A percentile compares a stretch with the other conserved stretches of the same genome.
Conservation (phyloP, 1,140 invertebrate species). For the Drosophila kurseongensis region DNA sequence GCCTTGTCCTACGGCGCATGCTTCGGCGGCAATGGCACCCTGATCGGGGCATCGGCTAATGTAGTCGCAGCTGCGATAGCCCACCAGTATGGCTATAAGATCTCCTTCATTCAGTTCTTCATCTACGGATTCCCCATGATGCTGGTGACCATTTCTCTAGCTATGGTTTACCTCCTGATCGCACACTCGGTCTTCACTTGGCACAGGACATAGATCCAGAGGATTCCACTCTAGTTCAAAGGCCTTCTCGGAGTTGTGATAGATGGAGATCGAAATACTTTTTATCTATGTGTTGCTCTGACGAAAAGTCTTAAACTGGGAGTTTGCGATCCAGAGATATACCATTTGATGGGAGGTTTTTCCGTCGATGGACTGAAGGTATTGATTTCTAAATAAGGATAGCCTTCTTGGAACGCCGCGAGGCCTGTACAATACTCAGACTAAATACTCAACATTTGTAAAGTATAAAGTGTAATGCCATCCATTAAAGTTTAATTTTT, state of each 20-base stretch:
- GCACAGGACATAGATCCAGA: slow-evolving; percentile 61
- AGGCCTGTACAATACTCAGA: background rate
- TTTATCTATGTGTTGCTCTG: background rate
- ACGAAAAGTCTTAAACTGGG: background rate
- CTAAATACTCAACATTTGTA: background rate
- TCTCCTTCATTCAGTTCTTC: slow-evolving; percentile 86
- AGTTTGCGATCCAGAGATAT: background rate
- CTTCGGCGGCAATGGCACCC: slow-evolving; percentile 91
- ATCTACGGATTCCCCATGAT: slow-evolving; percentile 91
- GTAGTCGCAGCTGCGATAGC: slow-evolving; percentile 91
- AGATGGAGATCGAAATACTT: background rate
- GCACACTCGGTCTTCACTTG: slow-evolving; percentile 88
- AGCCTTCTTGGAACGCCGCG: background rate
- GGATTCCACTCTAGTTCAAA: background rate
- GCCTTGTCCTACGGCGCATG: slow-evolving; percentile 90
- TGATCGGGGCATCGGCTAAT: slow-evolving; percentile 92
- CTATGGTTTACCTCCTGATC: slow-evolving; percentile 88
- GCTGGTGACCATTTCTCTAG: slow-evolving; percentile 87
- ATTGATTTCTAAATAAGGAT: background rate
- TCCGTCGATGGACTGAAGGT: background rate
- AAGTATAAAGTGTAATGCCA: background rate
- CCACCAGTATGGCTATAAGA: slow-evolving; percentile 91
- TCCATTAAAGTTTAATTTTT: background rate
- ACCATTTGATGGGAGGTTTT: too few relatives aligned
- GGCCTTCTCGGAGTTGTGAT: background rate